Base-by-base conservation (phyloP, 2,113 vertebrate genomes). In the Puntigrus tetrazona region DNA sequence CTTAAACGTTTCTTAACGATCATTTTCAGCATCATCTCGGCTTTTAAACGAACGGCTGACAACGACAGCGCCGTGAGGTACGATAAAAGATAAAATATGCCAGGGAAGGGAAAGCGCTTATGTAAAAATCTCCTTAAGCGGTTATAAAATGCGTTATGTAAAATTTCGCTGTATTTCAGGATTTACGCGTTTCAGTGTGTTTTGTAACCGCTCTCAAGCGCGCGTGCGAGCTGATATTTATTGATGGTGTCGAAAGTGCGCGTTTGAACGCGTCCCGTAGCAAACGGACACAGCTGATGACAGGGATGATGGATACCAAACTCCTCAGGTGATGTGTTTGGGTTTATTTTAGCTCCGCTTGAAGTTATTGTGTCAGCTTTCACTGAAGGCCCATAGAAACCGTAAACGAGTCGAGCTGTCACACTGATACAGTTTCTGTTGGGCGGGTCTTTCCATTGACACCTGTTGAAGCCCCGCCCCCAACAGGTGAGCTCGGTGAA, bases 391-490 rank as follows among this genome's bases (percentile, higher is more conserved):
- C 59, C 27, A 67, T 50, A 22, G 9, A 80, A n/a, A 80, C 38
- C 22, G 78, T 50, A 45, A 47, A 43, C 29, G 11, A 13, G 1
- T 7, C 38, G 20, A n/a, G 31, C 75, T 77, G 50, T 77, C 75
- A 52, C 45, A 34, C 27, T 36, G 31, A 52, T 72, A n/a, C 43
- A 10, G 80, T 82, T 70, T 82, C 80, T 82, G 63, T 70, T 82
- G 20, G 84, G 87, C 10, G 82, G 70, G 77, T 83, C 57, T 81
- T 84, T 84, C 29, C 72, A 69, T 27, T 67, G 82, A 86, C 85
- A 86, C 73, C 79, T 72, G 36, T 82, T 72, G 45, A 82, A 36
- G 80, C 79, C 45, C 79, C 79, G 1, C 79, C 79, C 65, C 36
- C 45, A 31, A 85, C 63, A 85, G 77, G 81, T 84, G 75, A 83